Evolutionary conservation across 2,113 vertebrate genomes (phyloP).

Genomic region (Phylloscopus trochilus): DNA sequence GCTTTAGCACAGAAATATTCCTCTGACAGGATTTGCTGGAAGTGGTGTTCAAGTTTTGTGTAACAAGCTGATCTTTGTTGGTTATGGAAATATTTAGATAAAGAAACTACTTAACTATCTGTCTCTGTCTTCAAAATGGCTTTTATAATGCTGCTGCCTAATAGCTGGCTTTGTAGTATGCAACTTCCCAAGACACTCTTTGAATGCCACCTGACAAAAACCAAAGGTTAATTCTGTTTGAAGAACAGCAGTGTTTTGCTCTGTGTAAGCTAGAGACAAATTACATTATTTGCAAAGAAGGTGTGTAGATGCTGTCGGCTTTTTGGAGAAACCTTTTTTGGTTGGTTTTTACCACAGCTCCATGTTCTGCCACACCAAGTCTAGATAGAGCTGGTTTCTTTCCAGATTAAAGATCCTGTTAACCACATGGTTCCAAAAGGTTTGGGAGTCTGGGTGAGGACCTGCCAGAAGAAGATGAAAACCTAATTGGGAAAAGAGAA

Average conservation of each 20-base stretch:
- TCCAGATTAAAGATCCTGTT: neutral
- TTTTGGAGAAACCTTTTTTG: neutral
- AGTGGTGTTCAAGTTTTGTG: neutral
- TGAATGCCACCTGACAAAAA: neutral
- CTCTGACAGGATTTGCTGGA: neutral
- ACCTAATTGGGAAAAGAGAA: neutral
- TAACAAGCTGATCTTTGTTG: neutral
- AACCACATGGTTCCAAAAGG: fast-evolving
- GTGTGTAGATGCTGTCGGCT: neutral
- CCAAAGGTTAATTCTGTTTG: neutral
- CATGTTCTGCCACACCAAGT: neutral
- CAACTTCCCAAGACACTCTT: neutral
- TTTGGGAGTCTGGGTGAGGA: neutral
- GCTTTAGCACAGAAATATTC: neutral
- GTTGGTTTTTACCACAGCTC: neutral
- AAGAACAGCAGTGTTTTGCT: neutral
- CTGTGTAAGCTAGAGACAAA: neutral
- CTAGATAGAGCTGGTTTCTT: neutral
- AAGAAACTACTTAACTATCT: neutral
- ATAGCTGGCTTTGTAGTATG: neutral
- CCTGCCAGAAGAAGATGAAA: neutral
- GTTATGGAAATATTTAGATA: neutral
- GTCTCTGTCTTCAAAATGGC: neutral
- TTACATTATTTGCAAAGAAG: neutral
- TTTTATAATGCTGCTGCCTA: neutral